These are phyloP conservation scores for Epinephelus malabaricus DNA, from an alignment of 2,797 vertebrate genomes.

Conservation along the genomic window DNA sequence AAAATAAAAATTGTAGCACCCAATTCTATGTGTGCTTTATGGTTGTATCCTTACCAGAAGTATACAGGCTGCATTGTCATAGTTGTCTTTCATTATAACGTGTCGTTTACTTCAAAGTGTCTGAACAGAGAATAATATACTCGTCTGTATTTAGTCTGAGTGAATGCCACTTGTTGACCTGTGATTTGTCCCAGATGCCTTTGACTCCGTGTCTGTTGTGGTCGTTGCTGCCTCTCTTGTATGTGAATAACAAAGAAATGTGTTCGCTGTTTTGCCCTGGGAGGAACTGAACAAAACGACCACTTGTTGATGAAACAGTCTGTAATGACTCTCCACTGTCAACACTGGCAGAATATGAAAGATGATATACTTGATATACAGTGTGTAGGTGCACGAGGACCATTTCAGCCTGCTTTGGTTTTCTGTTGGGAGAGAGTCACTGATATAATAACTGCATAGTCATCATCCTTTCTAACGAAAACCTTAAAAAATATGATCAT, in stretches of 20 bases:
- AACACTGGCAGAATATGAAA: conserved; percentile 29
- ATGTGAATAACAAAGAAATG: conserved; percentile 38
- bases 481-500: neutral
- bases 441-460: neutral
- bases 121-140: conserved; percentile 56
- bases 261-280: conserved; percentile 3
- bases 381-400: neutral
- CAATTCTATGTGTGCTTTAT: neutral
- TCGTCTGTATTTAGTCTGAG: conserved; percentile 68
- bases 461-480: neutral
- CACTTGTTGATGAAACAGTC: conserved; percentile 25
- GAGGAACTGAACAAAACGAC: conserved; percentile 28
- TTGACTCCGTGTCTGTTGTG: conserved; percentile 48
- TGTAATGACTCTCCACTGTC: conserved; percentile 22
- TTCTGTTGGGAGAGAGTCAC: neutral
- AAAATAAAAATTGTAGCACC: too few species aligned
- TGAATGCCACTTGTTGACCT: conserved; percentile 36
- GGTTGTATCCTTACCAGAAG: neutral
- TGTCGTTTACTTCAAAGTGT: conserved; percentile 46
- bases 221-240: conserved; percentile 21
- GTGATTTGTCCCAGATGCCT: conserved; percentile 58
- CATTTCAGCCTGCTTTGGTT: neutral
- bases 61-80: conserved; percentile 11
- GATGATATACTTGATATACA: conserved; percentile 15
- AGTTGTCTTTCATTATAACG: conserved; percentile 40